Evolutionary conservation across 2,888 invertebrate species (phyloP).

Genomic region (Melieria crassipennis): DNA sequence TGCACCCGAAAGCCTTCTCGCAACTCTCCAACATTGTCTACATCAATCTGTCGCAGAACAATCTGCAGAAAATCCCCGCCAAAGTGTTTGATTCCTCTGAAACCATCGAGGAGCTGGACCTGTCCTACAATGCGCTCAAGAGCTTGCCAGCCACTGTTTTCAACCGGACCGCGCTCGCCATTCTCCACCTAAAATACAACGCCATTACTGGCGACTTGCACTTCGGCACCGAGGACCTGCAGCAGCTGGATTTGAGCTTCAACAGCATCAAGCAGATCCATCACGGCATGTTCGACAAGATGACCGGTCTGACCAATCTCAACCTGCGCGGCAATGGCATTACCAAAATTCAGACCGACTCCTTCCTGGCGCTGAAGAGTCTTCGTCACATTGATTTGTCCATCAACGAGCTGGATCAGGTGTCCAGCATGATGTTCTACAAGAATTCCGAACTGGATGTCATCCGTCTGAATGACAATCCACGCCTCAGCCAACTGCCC

Average conservation of each 20-base stretch:
- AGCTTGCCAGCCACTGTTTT: conserved; percentile 74
- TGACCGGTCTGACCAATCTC: conserved; percentile 73
- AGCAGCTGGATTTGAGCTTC: conserved; percentile 75
- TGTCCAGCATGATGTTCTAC: conserved; percentile 76
- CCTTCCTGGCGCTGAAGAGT: conserved; percentile 74
- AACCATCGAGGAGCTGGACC: conserved; percentile 76
- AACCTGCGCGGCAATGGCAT: conserved; percentile 77
- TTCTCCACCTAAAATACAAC: conserved; percentile 76
- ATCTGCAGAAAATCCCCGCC: conserved; percentile 68
- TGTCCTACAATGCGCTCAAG: conserved; percentile 76
- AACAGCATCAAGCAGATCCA: conserved; percentile 75
- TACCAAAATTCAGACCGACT: conserved; percentile 74
- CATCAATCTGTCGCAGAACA: conserved; percentile 76
- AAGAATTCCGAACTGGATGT: conserved; percentile 76
- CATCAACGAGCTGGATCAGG: conserved; percentile 74
- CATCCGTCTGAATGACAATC: conserved; percentile 77
- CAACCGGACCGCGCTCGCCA: conserved; percentile 74
- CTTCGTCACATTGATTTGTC: conserved; percentile 79
- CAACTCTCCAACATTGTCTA: conserved; percentile 74
- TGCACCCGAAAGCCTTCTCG: conserved; percentile 73
- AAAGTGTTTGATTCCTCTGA: conserved; percentile 71
- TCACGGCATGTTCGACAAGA: conserved; percentile 73
- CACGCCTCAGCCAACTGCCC: conserved; percentile 74
- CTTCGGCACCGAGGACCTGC: conserved; percentile 72
- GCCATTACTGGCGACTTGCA: conserved; percentile 73